These are phyloP conservation scores for Tachyglossus aculeatus DNA, from an alignment of 2,797 vertebrate genomes.

Conservation along the genomic window DNA sequence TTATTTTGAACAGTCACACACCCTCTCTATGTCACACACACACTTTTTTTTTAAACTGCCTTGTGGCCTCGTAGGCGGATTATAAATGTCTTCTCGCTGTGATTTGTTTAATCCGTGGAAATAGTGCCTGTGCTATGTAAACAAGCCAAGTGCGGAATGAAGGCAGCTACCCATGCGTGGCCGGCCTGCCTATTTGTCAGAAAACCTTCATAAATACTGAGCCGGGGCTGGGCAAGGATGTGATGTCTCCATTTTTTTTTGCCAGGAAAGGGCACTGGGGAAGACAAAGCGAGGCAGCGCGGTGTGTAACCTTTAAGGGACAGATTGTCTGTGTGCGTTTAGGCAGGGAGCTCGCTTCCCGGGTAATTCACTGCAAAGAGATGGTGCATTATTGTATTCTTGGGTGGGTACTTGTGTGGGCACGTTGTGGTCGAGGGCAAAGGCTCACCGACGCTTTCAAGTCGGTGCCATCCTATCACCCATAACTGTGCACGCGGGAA, in stretches of 20 bases:
- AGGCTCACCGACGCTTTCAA: not conserved
- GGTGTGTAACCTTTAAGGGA: conserved; percentile 77
- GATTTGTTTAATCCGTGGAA: conserved; percentile 99
- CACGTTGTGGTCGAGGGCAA: not conserved
- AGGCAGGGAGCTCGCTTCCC: not conserved
- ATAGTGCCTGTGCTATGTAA: conserved; percentile 95
- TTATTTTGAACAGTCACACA: conserved; percentile 64
- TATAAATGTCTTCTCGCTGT: conserved; percentile 92
- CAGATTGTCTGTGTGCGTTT: conserved; percentile 55
- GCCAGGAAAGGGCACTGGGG: conserved; percentile 83
- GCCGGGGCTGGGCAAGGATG: conserved; percentile 81
- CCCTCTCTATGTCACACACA: conserved; percentile 64
- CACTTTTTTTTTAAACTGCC: conserved; percentile 81
- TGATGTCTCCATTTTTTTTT: conserved; percentile 98
- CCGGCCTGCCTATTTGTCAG: conserved; percentile 94
- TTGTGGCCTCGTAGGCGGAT: conserved; percentile 89
- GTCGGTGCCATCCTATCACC: conserved; percentile 10
- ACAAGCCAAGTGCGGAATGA: conserved; percentile 96
- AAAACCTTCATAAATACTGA: conserved; percentile 92
- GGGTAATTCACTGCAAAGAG: conserved; percentile 30
- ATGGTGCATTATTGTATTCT: conserved; percentile 21
- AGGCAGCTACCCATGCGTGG: conserved; percentile 88
- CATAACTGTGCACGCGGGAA: not conserved
- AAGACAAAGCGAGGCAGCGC: conserved; percentile 81
- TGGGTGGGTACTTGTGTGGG: not conserved